Conservation (phyloP, 2,113 vertebrate species). For the Psittacara wagleri region DNA sequence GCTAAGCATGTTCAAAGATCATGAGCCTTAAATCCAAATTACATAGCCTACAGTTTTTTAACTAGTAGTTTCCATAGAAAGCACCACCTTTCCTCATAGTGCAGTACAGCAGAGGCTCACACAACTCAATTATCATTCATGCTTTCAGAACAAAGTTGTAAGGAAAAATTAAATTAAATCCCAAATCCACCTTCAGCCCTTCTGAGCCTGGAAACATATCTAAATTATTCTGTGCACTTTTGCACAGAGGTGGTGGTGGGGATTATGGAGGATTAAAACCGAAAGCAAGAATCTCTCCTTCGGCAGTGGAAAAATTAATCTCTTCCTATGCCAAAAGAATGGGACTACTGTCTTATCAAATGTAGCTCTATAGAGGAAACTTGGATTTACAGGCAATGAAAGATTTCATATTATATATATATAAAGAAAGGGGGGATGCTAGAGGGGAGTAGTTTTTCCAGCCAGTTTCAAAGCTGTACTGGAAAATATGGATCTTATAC, state of each 20-base stretch:
- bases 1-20: background rate
- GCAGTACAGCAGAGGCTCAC: background rate
- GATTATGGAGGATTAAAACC: slow-evolving; percentile 34
- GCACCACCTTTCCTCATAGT: background rate
- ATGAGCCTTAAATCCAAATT: background rate
- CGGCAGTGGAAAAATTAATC: background rate
- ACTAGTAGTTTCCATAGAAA: background rate
- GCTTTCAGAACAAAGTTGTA: background rate
- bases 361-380: background rate
- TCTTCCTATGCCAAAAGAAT: background rate
- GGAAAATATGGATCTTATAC: background rate
- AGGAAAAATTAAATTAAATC: slow-evolving; percentile 30
- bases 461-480: background rate
- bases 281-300: background rate
- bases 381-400: background rate
- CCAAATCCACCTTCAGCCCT: background rate
- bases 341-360: background rate
- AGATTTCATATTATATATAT: background rate
- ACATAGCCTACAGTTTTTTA: background rate
- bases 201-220: background rate
- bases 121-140: background rate
- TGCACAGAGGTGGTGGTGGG: background rate
- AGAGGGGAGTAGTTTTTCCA: background rate
- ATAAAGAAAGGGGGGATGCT: background rate
- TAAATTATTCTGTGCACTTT: background rate